Percentiles rank a stretch among this genome's conserved stretches.
These are phyloP conservation scores for Ctenochaetus hawaiiensis DNA, from an alignment of 2,797 vertebrate species.

Conservation along the genomic window DNA sequence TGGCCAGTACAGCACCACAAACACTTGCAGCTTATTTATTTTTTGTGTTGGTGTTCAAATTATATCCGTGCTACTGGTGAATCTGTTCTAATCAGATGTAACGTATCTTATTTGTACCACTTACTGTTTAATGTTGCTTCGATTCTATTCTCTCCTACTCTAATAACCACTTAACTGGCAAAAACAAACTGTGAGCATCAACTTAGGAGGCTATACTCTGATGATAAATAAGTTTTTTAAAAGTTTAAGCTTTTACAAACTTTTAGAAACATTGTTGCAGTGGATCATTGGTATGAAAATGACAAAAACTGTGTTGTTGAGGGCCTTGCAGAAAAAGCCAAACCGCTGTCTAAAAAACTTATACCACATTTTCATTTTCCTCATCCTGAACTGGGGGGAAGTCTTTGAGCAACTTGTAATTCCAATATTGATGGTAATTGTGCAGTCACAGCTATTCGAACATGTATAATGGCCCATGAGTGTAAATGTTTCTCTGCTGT, in stretches of 20 bases:
- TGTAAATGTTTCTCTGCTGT: not conserved
- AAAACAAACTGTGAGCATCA: not conserved
- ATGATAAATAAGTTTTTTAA: not conserved
- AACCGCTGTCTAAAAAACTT: not conserved
- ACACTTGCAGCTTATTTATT: not conserved
- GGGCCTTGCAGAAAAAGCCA: not conserved
- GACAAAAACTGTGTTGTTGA: not conserved
- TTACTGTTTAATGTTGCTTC: not conserved
- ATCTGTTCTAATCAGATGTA: not conserved
- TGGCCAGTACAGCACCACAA: not conserved
- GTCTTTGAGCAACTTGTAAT: not conserved
- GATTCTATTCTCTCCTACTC: not conserved
- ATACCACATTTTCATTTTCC: not conserved
- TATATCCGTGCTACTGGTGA: not conserved
- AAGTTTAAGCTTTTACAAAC: not conserved
- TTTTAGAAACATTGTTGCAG: not conserved
- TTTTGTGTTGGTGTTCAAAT: not conserved
- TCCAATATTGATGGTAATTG: constrained; percentile 3
- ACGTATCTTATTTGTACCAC: not conserved
- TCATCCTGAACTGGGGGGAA: not conserved
- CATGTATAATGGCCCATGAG: not conserved
- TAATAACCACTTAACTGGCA: too few relatives aligned
- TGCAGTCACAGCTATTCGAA: not conserved
- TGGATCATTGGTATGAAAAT: not conserved
- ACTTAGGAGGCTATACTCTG: not conserved